These are phyloP conservation scores for Laterallus jamaicensis DNA, from an alignment of 2,113 vertebrate genomes.

Conservation along the genomic window DNA sequence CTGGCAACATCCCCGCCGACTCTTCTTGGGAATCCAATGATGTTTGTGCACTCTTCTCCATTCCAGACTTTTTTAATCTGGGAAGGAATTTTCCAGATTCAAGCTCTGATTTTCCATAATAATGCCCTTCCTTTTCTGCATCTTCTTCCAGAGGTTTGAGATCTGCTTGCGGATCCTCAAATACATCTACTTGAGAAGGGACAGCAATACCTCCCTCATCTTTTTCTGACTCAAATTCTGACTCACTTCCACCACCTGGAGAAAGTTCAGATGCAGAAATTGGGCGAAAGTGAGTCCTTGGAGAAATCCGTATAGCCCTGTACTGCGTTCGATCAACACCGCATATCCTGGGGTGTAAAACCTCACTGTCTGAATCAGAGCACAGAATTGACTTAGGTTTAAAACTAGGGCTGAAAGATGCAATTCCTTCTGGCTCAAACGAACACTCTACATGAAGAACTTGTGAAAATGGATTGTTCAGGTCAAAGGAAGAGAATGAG, in stretches of 20 bases:
- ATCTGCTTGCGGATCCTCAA: conserved; percentile 95
- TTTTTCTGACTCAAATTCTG: conserved; percentile 96
- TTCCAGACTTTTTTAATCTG: conserved; percentile 95
- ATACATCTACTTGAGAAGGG: conserved; percentile 84
- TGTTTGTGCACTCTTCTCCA: conserved; percentile 99
- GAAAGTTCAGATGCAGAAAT: conserved; percentile 97
- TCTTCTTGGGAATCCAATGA: conserved; percentile 98
- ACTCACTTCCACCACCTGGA: conserved; percentile 93
- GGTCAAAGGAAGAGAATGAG: conserved; percentile 93
- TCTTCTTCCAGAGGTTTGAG: conserved; percentile 98
- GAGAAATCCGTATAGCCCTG: conserved; percentile 97
- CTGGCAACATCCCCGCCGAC: conserved; percentile 78
- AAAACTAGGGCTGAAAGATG: conserved; percentile 94
- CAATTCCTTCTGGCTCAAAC: conserved; percentile 94
- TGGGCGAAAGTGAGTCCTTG: conserved; percentile 97
- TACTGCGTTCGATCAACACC: conserved; percentile 95
- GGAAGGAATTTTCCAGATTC: conserved; percentile 98
- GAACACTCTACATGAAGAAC: conserved; percentile 98
- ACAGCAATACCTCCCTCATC: conserved; percentile 85
- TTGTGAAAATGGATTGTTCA: conserved; percentile 97
- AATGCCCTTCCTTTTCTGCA: conserved; percentile 95
- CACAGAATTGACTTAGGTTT: conserved; percentile 97
- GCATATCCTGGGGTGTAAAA: conserved; percentile 88
- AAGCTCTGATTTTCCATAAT: conserved; percentile 96
- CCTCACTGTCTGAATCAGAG: conserved; percentile 92